Percentiles rank a stretch among this genome's conserved stretches.
Conservation (phyloP, 2,888 invertebrate genomes). For the Epistrophe grossulariae region DNA sequence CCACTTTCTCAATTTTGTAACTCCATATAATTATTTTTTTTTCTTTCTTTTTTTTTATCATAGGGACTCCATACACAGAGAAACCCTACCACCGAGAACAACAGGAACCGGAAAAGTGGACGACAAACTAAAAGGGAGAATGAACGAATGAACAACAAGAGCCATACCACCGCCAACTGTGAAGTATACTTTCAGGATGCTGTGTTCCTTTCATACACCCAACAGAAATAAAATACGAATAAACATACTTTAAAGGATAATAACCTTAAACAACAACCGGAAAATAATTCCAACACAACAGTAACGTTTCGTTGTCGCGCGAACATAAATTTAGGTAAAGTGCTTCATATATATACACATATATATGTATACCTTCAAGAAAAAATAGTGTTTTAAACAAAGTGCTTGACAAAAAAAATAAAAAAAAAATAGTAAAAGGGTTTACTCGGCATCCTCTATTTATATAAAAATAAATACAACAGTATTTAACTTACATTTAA, state of each 20-base stretch:
- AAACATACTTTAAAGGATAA: constrained; percentile 72
- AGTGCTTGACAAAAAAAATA: constrained; percentile 47
- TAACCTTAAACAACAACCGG: constrained; percentile 63
- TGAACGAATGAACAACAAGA: constrained; percentile 51
- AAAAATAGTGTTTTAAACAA: constrained; percentile 59
- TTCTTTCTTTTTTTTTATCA: constrained; percentile 30
- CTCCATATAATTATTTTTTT: constrained; percentile 9
- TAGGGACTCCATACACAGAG: constrained; percentile 38
- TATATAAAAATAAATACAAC: constrained; percentile 15
- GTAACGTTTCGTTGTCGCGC: constrained; percentile 30
- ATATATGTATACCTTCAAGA: constrained; percentile 4
- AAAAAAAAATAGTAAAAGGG: constrained; percentile 1
- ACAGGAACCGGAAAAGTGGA: constrained; percentile 75
- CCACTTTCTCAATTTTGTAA: constrained; percentile 56
- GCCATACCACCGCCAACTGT: constrained; percentile 50
- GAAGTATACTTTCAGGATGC: constrained; percentile 61
- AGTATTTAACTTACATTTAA: constrained; percentile 45
- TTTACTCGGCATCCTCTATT: constrained; percentile 6
- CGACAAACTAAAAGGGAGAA: constrained; percentile 68
- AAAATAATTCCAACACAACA: constrained; percentile 32
- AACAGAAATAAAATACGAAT: constrained; percentile 68
- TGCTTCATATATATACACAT: constrained; percentile 40
- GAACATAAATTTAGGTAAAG: constrained; percentile 67
- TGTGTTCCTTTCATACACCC: constrained; percentile 48
- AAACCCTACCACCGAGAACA: constrained; percentile 62